phyloP scores from a whole-genome alignment of 2,888 invertebrate species.

The Empis stercorea region DNA sequence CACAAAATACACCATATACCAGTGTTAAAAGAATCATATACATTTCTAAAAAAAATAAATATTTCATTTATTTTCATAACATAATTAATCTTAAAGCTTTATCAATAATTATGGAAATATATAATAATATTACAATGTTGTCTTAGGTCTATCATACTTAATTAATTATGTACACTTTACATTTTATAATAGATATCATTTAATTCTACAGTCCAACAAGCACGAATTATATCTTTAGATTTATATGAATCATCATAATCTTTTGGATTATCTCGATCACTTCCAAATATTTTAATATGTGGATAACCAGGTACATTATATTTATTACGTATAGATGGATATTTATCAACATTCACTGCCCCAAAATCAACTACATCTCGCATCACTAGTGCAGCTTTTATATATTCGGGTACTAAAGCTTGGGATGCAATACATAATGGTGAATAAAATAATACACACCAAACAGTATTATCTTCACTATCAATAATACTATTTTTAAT shows the following conservation, averaged over 20 bases:
- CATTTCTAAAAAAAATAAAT: too few species aligned
- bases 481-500: slow-evolving; percentile 83
- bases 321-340: slow-evolving; percentile 65
- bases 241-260: slow-evolving; percentile 39
- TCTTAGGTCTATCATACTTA: too few species aligned
- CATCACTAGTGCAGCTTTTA: slow-evolving; percentile 81
- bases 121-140: too few species aligned
- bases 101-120: too few species aligned
- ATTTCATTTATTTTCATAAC: too few species aligned
- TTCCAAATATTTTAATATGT: slow-evolving; percentile 82
- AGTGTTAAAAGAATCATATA: too few species aligned
- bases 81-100: too few species aligned
- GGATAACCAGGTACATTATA: slow-evolving; percentile 90
- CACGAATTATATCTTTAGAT: too few species aligned
- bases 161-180: too few species aligned
- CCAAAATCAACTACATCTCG: slow-evolving; percentile 95
- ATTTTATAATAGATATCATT: too few species aligned
- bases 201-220: too few species aligned
- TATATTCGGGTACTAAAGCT: slow-evolving; percentile 93
- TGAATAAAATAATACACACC: slow-evolving; percentile 97
- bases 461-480: slow-evolving; percentile 69
- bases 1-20: too few species aligned
- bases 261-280: slow-evolving; percentile 62
- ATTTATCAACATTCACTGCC: slow-evolving; percentile 89
- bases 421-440: slow-evolving; percentile 97